Evolutionary conservation across 2,797 vertebrate genomes (phyloP).

Genomic region (Notolabrus celidotus): DNA sequence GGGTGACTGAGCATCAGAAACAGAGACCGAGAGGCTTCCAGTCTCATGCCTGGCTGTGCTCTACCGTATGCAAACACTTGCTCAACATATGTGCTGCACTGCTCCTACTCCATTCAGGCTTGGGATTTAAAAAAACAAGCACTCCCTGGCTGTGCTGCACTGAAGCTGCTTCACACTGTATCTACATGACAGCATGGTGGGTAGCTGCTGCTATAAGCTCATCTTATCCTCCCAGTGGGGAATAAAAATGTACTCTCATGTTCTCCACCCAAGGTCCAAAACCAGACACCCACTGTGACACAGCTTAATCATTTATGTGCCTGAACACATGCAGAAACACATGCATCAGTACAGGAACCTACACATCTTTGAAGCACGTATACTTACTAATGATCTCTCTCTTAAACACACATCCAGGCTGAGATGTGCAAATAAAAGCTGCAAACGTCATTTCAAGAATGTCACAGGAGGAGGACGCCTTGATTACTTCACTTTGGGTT

Average conservation of each 20-base stretch:
- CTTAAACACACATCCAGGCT: neutral
- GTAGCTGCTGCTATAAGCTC: slow-evolving; percentile 45
- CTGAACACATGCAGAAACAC: neutral
- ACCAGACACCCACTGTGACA: slow-evolving; percentile 7
- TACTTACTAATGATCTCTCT: neutral
- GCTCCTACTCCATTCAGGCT: slow-evolving; percentile 8
- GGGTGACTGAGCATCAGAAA: slow-evolving; percentile 3
- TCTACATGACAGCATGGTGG: slow-evolving; percentile 49
- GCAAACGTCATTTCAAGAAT: neutral
- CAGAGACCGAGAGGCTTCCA: neutral
- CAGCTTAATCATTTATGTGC: slow-evolving; percentile 4
- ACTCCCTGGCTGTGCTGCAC: neutral
- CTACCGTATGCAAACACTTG: slow-evolving; percentile 36
- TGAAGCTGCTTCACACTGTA: slow-evolving; percentile 22
- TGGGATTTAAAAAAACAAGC: slow-evolving; percentile 18
- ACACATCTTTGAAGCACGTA: neutral
- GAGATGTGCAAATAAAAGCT: neutral
- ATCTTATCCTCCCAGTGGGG: slow-evolving; percentile 43
- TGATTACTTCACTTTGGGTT: neutral
- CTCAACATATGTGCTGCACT: slow-evolving; percentile 8
- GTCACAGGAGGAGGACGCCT: neutral
- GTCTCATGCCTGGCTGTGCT: slow-evolving; percentile 3
- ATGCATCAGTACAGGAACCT: neutral
- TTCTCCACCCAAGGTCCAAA: slow-evolving; percentile 43
- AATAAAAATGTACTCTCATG: slow-evolving; percentile 33